Evolutionary conservation across 2,888 invertebrate genomes (phyloP).

Genomic region (Drosophila rellima): DNA sequence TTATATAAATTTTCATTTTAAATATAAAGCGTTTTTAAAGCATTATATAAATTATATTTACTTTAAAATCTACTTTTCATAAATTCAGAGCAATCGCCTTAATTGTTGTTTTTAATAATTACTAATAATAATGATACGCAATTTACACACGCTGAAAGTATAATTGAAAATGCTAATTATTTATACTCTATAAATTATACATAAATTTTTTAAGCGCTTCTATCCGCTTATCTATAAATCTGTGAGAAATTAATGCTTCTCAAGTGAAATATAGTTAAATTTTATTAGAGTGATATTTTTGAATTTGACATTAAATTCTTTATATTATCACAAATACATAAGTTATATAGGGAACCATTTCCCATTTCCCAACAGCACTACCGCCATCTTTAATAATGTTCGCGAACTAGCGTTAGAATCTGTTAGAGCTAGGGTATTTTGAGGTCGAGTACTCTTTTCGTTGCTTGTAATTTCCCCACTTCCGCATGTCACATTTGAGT

Average conservation of each 20-base stretch:
- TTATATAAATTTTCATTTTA: conserved; percentile 1
- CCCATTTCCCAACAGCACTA: too few relatives aligned
- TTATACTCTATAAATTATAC: too few relatives aligned
- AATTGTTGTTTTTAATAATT: background rate
- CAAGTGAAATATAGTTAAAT: too few relatives aligned
- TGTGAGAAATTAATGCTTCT: too few relatives aligned
- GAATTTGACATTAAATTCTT: too few relatives aligned
- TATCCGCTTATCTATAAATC: too few relatives aligned
- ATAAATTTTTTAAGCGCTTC: too few relatives aligned
- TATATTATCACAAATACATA: too few relatives aligned
- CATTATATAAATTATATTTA: background rate
- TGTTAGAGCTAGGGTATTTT: background rate
- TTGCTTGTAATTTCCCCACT: background rate
- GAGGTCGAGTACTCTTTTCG: background rate
- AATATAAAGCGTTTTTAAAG: conserved; percentile 1
- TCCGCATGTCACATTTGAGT: background rate
- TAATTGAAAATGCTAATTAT: too few relatives aligned
- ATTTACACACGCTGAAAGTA: background rate
- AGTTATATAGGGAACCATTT: too few relatives aligned
- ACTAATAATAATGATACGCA: background rate
- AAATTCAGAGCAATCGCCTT: background rate
- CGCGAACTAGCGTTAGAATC: background rate
- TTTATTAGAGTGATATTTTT: too few relatives aligned
- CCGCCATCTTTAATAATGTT: background rate
- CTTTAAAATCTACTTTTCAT: background rate